Evolutionary conservation across 2,888 invertebrate species (phyloP).

Genomic region (Phaedon cochleariae): DNA sequence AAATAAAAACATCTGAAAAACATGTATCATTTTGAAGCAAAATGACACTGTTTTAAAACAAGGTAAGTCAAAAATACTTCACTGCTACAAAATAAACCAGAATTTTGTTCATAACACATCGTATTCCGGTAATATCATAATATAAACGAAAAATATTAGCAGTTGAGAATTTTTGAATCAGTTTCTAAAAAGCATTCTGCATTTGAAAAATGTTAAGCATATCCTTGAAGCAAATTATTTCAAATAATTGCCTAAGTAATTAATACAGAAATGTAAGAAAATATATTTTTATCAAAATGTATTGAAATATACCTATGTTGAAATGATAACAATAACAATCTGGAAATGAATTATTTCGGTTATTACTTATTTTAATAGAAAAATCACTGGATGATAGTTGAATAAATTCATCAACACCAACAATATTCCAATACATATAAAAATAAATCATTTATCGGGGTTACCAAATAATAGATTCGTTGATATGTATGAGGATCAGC

Average conservation of each 20-base stretch:
- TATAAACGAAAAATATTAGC: neutral
- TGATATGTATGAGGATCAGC: too few relatives aligned
- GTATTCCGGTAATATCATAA: too few relatives aligned
- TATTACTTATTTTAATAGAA: too few relatives aligned
- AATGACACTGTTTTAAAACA: constrained; percentile 54
- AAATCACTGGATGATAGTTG: neutral
- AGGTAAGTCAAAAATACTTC: constrained; percentile 15
- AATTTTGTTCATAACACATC: too few relatives aligned
- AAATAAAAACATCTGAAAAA: constrained; percentile 49
- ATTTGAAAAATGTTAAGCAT: constrained; percentile 36
- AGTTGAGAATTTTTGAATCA: neutral
- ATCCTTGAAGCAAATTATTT: constrained; percentile 61
- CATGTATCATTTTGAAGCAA: constrained; percentile 53
- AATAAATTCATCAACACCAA: too few relatives aligned
- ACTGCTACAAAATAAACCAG: constrained; percentile 22
- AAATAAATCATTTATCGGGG: neutral
- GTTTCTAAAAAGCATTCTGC: constrained; percentile 32
- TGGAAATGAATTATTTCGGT: too few relatives aligned
- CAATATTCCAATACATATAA: neutral
- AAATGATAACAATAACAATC: too few relatives aligned
- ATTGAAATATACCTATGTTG: constrained; percentile 26
- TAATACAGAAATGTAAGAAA: constrained; percentile 42
- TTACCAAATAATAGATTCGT: neutral
- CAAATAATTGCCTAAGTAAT: constrained; percentile 61
- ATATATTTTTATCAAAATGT: constrained; percentile 29